phyloP scores from a whole-genome alignment of 2,797 vertebrate genomes.

The Prionace glauca region DNA sequence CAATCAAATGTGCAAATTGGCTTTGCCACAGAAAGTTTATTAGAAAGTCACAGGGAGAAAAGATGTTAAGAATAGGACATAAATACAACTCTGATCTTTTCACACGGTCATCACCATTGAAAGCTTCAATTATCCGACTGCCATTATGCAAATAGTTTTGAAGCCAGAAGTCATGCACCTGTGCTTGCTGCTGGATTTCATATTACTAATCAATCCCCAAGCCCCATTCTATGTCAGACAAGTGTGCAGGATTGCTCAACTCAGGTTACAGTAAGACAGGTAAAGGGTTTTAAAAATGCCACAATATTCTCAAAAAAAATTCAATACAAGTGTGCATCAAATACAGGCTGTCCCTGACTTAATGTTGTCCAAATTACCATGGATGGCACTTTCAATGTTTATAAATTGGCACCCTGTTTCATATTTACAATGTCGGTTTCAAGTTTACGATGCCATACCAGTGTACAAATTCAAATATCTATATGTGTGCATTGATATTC shows the following conservation, averaged over 20 bases:
- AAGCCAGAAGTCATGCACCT: slow-evolving; percentile 57
- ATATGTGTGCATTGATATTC: too few species aligned
- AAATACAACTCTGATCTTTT: slow-evolving; percentile 46
- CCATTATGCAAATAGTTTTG: slow-evolving; percentile 55
- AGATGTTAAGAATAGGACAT: slow-evolving; percentile 43
- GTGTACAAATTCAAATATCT: too few species aligned
- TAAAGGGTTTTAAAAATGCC: slow-evolving; percentile 44
- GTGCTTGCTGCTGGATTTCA: slow-evolving; percentile 52
- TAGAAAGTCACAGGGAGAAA: slow-evolving; percentile 40
- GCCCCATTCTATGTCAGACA: slow-evolving; percentile 47
- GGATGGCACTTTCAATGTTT: too few species aligned
- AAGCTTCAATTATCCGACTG: slow-evolving; percentile 50
- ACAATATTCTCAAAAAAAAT: slow-evolving; percentile 44
- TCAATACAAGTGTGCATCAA: neutral
- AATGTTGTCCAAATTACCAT: too few species aligned
- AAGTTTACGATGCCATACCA: too few species aligned
- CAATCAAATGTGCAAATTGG: slow-evolving; percentile 28
- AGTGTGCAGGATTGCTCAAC: slow-evolving; percentile 46
- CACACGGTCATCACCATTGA: slow-evolving; percentile 48
- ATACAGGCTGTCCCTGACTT: neutral
- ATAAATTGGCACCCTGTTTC: too few species aligned
- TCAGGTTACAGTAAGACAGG: slow-evolving; percentile 51
- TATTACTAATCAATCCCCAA: slow-evolving; percentile 50
- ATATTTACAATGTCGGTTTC: too few species aligned
- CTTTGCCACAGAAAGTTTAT: slow-evolving; percentile 21